A percentile compares a stretch with the other conserved stretches of the same genome.
Evolutionary conservation across 2,113 vertebrate species (phyloP).

Genomic region (Sinosuthora webbiana): DNA sequence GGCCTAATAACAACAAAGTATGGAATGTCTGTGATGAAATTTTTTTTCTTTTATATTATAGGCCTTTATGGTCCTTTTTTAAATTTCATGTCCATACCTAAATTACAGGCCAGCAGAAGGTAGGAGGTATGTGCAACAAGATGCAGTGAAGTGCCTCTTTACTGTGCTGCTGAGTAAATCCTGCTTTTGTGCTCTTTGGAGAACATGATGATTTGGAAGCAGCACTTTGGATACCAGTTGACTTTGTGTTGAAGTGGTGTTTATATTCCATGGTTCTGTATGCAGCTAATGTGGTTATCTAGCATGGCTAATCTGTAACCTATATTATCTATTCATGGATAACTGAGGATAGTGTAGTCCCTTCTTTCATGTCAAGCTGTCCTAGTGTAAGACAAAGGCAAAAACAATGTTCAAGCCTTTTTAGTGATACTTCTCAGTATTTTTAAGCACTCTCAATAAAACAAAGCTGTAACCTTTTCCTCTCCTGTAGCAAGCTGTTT

Average conservation of each 20-base stretch:
- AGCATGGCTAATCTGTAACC: not conserved
- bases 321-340: not conserved
- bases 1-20: not conserved
- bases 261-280: not conserved
- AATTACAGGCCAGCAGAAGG: not conserved
- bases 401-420: not conserved
- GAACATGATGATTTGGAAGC: not conserved
- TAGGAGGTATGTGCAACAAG: not conserved
- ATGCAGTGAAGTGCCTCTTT: not conserved
- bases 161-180: not conserved
- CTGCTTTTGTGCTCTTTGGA: not conserved
- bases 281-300: not conserved
- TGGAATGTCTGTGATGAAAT: not conserved
- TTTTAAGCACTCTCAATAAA: not conserved
- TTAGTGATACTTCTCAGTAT: not conserved
- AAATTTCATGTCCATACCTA: not conserved
- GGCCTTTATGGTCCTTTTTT: not conserved
- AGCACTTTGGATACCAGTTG: not conserved
- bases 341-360: not conserved
- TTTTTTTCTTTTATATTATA: not conserved
- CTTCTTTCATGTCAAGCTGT: not conserved
- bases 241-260: not conserved
- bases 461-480: not conserved
- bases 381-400: not conserved
- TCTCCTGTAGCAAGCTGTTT: not conserved